Percentiles rank a stretch among this genome's conserved stretches.
phyloP scores from a whole-genome alignment of 2,888 invertebrate genomes.

The Lissocephala sabroskyi region DNA sequence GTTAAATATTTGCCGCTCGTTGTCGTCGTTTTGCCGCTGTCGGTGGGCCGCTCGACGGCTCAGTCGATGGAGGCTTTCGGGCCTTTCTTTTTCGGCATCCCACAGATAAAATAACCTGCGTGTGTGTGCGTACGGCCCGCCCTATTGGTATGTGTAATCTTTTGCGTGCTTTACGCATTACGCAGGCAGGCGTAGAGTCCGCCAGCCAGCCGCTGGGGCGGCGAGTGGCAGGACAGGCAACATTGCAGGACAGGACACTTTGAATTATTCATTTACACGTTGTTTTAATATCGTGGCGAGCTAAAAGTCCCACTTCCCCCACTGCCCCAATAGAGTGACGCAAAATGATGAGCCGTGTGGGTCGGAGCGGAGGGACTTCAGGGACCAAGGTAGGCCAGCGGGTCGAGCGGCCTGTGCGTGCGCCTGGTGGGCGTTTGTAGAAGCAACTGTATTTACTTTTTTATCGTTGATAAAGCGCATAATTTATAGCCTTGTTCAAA shows the following conservation, averaged over 20 bases:
- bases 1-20: conserved; percentile 59
- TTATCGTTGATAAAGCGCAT: conserved; percentile 67
- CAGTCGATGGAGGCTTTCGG: conserved; percentile 6
- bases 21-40: conserved; percentile 17
- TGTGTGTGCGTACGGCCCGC: conserved; percentile 5
- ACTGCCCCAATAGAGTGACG: conserved; percentile 27
- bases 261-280: conserved; percentile 63
- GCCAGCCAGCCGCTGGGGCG: too few species aligned
- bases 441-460: conserved; percentile 63
- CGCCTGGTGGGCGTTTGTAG: conserved; percentile 63
- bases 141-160: conserved; percentile 56
- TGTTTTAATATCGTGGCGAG: conserved; percentile 28
- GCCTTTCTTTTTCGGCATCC: conserved; percentile 35
- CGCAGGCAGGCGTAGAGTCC: conserved; percentile 28
- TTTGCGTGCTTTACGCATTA: conserved; percentile 67
- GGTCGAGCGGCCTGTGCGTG: not conserved
- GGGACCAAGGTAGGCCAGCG: not conserved
- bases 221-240: too few species aligned
- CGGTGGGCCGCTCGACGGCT: too few species aligned
- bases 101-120: conserved; percentile 43
- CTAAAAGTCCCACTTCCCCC: conserved; percentile 29
- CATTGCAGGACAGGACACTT: conserved; percentile 67
- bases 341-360: conserved; percentile 6
- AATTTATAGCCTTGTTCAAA: conserved; percentile 63
- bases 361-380: not conserved